phyloP scores from a whole-genome alignment of 2,797 vertebrate genomes.

The Pteronotus mesoamericanus region DNA sequence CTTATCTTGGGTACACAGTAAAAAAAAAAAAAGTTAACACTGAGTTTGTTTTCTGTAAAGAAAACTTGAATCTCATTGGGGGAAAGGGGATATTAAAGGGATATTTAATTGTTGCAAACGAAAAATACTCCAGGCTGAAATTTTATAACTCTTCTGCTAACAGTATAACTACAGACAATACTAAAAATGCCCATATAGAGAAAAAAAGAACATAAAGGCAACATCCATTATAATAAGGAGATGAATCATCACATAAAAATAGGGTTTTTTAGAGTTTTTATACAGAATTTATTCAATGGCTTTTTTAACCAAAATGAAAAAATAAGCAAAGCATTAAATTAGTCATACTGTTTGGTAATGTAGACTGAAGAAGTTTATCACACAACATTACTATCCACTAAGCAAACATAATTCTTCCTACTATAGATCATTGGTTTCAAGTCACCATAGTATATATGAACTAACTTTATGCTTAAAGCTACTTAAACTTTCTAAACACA shows the following conservation, averaged over 20 bases:
- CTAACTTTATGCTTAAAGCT: slow-evolving; percentile 36
- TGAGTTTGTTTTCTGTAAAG: not conserved
- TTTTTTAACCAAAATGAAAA: slow-evolving; percentile 29
- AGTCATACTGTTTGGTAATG: not conserved
- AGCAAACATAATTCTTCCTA: not conserved
- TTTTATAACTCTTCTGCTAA: not conserved
- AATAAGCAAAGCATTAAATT: not conserved
- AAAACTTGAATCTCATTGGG: not conserved
- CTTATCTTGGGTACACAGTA: not conserved
- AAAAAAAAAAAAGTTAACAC: not conserved
- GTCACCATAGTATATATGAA: not conserved
- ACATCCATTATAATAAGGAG: not conserved
- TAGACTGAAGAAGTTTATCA: not conserved
- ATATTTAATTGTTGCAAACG: not conserved
- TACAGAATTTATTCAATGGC: not conserved
- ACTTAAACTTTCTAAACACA: slow-evolving; percentile 51
- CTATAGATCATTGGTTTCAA: not conserved
- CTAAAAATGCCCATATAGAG: not conserved
- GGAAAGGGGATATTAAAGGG: not conserved
- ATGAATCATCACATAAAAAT: not conserved
- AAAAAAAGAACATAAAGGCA: not conserved
- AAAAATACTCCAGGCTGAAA: not conserved
- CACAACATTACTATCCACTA: not conserved
- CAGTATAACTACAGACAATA: not conserved
- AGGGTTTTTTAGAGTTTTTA: not conserved